Conservation (phyloP, 2,888 invertebrate genomes). For the Tanypteryx hageni region DNA sequence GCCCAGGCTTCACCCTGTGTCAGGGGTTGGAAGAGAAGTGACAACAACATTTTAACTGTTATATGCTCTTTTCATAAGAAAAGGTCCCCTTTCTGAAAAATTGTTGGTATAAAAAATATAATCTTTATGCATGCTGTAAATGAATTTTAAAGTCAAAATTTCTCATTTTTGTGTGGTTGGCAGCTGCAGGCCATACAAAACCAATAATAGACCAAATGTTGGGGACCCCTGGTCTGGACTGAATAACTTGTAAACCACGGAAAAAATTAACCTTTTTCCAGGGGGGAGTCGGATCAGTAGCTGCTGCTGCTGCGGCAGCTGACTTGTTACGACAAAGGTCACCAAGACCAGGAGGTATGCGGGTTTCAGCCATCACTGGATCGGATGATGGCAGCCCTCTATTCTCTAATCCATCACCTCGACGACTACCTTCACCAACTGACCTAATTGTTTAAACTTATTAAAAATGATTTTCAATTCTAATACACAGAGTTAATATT, state of each 20-base stretch:
- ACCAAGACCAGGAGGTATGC: constrained; percentile 32
- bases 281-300: constrained; percentile 37
- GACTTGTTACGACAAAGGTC: background rate
- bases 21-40: background rate
- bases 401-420: constrained; percentile 49
- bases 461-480: background rate
- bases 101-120: background rate
- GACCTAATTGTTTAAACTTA: constrained; percentile 47
- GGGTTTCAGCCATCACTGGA: constrained; percentile 53
- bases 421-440: constrained; percentile 39
- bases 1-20: background rate
- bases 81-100: background rate
- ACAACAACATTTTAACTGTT: background rate
- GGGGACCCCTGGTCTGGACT: background rate
- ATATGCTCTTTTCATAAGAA: background rate
- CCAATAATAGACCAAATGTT: background rate
- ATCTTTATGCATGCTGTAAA: background rate
- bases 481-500: background rate
- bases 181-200: background rate
- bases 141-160: background rate
- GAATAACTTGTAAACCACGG: background rate
- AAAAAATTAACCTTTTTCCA: background rate
- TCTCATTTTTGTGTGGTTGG: background rate
- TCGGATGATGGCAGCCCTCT: constrained; percentile 51
- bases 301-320: constrained; percentile 44